phyloP scores from a whole-genome alignment of 2,113 vertebrate species.

The Crocuta crocuta region DNA sequence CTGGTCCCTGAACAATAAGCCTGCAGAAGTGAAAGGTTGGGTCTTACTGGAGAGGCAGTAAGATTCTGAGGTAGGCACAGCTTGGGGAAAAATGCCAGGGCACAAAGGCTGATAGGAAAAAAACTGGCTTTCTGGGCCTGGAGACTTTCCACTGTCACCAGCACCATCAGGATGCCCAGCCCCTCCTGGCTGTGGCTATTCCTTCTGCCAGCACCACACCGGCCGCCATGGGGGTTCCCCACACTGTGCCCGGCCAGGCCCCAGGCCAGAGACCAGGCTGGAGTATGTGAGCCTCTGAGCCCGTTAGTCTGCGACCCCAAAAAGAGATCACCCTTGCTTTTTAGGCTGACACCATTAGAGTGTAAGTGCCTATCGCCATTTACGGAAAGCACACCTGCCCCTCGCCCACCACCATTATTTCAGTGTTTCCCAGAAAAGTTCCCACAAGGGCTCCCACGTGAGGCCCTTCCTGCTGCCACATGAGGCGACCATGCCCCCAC shows the following conservation, averaged over 20 bases:
- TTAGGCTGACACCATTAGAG: background rate
- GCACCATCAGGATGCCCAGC: accelerated
- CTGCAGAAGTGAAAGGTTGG: background rate
- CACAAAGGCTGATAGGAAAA: background rate
- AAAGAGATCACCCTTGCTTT: background rate
- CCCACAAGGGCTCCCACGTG: background rate
- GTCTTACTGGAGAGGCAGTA: background rate
- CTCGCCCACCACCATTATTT: background rate
- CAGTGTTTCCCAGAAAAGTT: background rate
- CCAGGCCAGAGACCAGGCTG: background rate
- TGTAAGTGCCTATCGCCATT: background rate
- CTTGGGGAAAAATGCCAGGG: background rate
- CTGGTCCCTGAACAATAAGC: background rate
- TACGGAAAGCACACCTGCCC: too few relatives aligned
- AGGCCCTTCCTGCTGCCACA: background rate
- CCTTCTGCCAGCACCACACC: background rate
- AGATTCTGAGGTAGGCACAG: background rate
- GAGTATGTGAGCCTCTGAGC: background rate
- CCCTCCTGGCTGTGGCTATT: background rate
- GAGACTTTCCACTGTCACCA: background rate
- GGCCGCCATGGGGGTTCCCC: background rate
- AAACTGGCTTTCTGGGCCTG: background rate
- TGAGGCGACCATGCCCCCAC: background rate
- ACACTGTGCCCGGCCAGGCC: background rate
- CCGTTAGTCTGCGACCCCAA: background rate